Conservation (phyloP, 2,113 vertebrate genomes). For the Theristicus caerulescens region DNA sequence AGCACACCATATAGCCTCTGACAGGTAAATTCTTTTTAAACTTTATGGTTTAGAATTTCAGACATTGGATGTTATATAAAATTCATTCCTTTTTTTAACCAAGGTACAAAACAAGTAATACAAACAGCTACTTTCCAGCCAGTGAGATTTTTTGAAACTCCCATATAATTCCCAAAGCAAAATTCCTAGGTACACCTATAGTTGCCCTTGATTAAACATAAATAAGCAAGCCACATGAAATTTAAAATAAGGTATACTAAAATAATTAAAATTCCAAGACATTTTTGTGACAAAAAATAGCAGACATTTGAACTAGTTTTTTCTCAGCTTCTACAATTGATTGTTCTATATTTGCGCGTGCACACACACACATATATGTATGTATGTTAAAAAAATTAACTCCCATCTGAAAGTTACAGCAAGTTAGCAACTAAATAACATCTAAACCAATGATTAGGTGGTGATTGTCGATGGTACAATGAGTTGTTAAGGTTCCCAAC, state of each 20-base stretch:
- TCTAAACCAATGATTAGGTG: not conserved
- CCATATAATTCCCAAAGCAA: not conserved
- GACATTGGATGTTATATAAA: not conserved
- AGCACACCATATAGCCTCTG: not conserved
- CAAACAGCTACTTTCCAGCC: not conserved
- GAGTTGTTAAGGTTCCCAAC: not conserved
- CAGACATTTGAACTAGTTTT: not conserved
- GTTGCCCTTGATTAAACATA: not conserved
- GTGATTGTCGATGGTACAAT: not conserved
- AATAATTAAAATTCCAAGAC: not conserved
- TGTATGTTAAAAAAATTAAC: not conserved
- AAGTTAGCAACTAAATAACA: not conserved
- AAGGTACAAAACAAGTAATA: not conserved
- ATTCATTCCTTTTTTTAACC: not conserved
- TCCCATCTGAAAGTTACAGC: not conserved
- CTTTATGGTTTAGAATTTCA: not conserved
- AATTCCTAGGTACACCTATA: not conserved
- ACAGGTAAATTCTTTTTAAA: not conserved
- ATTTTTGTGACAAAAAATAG: not conserved
- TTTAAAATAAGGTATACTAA: not conserved
- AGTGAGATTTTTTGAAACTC: not conserved
- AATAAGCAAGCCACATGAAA: not conserved
- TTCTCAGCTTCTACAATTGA: not conserved
- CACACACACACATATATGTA: too few relatives aligned
- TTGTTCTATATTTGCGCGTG: not conserved